Percentiles rank a stretch among this genome's conserved stretches.
Evolutionary conservation across 1,140 invertebrate genomes (phyloP).

Genomic region (Leucophenga varia): DNA sequence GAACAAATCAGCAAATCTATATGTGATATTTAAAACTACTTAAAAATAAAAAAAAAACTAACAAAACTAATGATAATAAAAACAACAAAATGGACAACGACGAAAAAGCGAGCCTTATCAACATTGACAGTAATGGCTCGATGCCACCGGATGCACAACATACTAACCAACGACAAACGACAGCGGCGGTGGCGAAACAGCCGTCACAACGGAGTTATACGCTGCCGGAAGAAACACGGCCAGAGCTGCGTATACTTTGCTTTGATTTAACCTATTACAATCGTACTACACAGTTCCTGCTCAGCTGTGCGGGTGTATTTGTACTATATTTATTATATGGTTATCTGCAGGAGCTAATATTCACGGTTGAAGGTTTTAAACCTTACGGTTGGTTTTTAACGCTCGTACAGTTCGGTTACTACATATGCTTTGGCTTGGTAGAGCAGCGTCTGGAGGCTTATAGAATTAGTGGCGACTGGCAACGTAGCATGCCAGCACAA

Average conservation of each 20-base stretch:
- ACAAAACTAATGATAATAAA: too few relatives aligned
- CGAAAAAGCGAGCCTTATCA: too few relatives aligned
- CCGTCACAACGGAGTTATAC: too few relatives aligned
- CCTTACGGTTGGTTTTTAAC: constrained; percentile 92
- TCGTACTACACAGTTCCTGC: constrained; percentile 70
- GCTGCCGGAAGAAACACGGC: constrained; percentile 22
- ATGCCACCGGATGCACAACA: too few relatives aligned
- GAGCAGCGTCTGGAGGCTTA: constrained; percentile 69
- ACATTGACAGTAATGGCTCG: too few relatives aligned
- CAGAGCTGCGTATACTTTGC: constrained; percentile 68
- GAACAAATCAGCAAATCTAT: too few relatives aligned
- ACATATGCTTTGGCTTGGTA: constrained; percentile 76
- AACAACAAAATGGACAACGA: too few relatives aligned
- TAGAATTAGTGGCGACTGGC: constrained; percentile 22
- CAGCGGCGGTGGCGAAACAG: too few relatives aligned
- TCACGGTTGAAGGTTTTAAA: constrained; percentile 83
- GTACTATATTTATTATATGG: constrained; percentile 88
- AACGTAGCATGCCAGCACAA: constrained; percentile 62
- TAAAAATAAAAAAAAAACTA: too few relatives aligned
- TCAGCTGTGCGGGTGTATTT: constrained; percentile 79
- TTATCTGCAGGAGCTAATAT: constrained; percentile 92
- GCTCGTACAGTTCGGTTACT: constrained; percentile 86
- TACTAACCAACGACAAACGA: too few relatives aligned
- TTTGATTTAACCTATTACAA: constrained; percentile 71
- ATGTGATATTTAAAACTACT: too few relatives aligned